phyloP scores from a whole-genome alignment of 2,113 vertebrate genomes.

The Poicephalus gulielmi region DNA sequence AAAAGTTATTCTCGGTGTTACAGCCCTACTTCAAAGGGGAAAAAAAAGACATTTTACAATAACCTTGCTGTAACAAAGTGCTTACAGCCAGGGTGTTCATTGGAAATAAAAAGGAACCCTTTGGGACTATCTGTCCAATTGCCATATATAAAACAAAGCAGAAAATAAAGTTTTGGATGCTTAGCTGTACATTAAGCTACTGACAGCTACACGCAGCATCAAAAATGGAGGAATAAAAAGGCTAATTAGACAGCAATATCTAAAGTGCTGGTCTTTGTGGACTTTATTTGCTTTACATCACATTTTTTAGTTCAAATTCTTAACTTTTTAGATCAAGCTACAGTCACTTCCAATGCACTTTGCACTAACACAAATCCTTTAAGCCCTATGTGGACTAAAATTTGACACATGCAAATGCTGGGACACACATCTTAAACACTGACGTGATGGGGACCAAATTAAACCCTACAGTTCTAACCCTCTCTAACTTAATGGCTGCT shows the following conservation, averaged over 20 bases:
- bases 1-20: conserved; percentile 47
- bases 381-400: not conserved
- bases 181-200: conserved; percentile 38
- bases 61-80: conserved; percentile 55
- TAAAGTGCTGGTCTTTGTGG: not conserved
- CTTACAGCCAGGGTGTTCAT: conserved; percentile 30
- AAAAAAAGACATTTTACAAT: conserved; percentile 49
- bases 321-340: not conserved
- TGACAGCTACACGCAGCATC: not conserved
- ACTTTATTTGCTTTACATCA: conserved; percentile 12
- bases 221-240: conserved; percentile 26
- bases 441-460: not conserved
- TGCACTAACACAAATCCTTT: not conserved
- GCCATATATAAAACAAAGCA: conserved; percentile 31
- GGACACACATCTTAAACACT: not conserved
- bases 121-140: conserved; percentile 26
- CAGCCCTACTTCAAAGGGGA: conserved; percentile 50
- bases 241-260: conserved; percentile 6
- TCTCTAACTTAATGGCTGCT: not conserved
- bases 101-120: conserved; percentile 45
- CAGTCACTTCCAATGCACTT: not conserved
- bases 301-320: not conserved
- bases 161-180: conserved; percentile 31
- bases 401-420: not conserved
- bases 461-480: not conserved